Conservation (phyloP, 2,113 vertebrate species). For the Pelvicachromis taeniatus region DNA sequence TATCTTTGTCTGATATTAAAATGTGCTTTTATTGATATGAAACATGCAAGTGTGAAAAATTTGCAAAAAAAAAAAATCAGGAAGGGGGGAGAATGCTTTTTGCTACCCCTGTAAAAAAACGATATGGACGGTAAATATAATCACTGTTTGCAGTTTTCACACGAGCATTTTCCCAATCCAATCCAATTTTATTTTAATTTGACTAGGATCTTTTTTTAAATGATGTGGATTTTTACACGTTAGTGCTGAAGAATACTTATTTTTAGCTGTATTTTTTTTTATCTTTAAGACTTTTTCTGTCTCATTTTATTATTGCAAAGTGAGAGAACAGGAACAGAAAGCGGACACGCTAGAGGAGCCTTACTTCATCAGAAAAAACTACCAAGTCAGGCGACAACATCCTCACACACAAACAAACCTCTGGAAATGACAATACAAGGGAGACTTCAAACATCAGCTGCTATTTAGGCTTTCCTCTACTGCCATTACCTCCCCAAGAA, state of each 20-base stretch:
- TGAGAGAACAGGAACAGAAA: slow-evolving; percentile 37
- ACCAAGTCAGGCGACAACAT: background rate
- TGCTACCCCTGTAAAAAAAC: background rate
- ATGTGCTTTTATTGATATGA: too few species aligned
- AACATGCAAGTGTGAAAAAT: too few species aligned
- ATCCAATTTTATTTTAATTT: background rate
- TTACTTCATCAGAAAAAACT: background rate
- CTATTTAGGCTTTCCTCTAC: slow-evolving; percentile 54
- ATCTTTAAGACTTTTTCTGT: background rate
- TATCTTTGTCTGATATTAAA: too few species aligned
- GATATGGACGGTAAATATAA: background rate
- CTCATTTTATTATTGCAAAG: slow-evolving; percentile 21
- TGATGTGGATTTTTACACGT: background rate
- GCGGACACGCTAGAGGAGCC: background rate
- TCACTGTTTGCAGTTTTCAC: background rate
- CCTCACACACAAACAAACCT: background rate
- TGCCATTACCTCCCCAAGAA: slow-evolving; percentile 66
- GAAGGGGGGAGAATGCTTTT: too few species aligned
- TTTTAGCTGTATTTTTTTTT: background rate
- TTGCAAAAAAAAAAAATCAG: too few species aligned
- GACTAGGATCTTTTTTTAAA: background rate
- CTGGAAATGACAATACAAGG: background rate
- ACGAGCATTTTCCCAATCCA: background rate
- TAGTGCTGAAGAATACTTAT: background rate
- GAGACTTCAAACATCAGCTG: slow-evolving; percentile 16